These are phyloP conservation scores for Mirounga angustirostris DNA, from an alignment of 2,113 vertebrate genomes.

Conservation along the genomic window DNA sequence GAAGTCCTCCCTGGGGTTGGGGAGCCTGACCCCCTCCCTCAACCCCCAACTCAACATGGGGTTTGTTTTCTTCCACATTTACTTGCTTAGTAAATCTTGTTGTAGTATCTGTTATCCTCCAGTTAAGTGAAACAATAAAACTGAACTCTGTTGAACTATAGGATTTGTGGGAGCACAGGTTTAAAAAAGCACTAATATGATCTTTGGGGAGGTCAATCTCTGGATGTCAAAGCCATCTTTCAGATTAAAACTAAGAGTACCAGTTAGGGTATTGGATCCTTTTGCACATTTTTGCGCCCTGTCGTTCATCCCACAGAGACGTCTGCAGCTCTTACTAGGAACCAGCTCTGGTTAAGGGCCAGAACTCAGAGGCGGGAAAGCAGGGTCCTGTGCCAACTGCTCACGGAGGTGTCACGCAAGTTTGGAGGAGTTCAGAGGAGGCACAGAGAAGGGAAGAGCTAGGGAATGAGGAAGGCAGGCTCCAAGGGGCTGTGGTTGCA, in stretches of 20 bases:
- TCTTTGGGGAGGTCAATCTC: not conserved
- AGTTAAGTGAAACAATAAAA: not conserved
- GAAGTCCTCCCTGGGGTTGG: not conserved
- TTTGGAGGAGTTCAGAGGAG: not conserved
- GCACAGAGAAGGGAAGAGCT: not conserved
- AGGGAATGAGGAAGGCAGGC: not conserved
- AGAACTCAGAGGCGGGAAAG: not conserved
- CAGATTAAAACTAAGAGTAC: not conserved
- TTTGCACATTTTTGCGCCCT: not conserved
- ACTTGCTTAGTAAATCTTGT: not conserved
- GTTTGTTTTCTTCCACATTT: accelerated
- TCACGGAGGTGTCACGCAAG: accelerated
- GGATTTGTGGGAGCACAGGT: not conserved
- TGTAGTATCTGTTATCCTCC: not conserved
- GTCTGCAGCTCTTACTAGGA: not conserved
- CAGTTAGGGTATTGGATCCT: not conserved
- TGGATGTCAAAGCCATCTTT: not conserved
- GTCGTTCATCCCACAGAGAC: not conserved
- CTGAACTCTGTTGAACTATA: not conserved
- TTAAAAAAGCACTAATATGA: not conserved
- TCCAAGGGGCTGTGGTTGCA: not conserved
- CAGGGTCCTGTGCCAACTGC: not conserved
- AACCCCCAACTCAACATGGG: accelerated
- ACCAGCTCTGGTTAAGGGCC: not conserved
- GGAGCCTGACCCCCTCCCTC: not conserved